phyloP scores from a whole-genome alignment of 2,797 vertebrate genomes.

The Buceros bicornis region DNA sequence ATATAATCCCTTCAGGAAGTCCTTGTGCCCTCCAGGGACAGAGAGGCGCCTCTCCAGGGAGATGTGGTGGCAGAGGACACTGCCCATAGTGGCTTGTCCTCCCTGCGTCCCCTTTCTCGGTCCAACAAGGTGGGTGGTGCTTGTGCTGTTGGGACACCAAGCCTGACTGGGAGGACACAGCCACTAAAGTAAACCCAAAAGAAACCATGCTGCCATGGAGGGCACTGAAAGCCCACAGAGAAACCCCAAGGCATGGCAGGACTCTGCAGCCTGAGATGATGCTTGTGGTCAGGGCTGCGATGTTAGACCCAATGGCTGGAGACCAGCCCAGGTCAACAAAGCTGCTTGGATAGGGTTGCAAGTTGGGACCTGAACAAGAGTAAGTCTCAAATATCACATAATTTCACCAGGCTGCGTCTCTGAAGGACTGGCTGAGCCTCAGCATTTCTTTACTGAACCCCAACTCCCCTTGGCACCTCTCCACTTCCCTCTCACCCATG shows the following conservation, averaged over 20 bases:
- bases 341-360: not conserved
- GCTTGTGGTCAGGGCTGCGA: not conserved
- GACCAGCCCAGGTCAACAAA: not conserved
- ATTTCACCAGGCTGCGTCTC: not conserved
- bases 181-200: not conserved
- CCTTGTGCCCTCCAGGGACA: not conserved
- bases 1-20: not conserved
- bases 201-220: accelerated
- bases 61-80: accelerated
- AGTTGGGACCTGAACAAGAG: not conserved
- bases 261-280: not conserved
- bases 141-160: not conserved
- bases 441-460: not conserved
- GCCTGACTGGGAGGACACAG: not conserved
- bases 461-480: not conserved
- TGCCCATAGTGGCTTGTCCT: not conserved
- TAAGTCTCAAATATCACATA: not conserved
- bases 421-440: constrained; percentile 15
- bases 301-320: not conserved
- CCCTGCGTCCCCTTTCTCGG: not conserved
- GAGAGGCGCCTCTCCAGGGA: not conserved
- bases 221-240: not conserved
- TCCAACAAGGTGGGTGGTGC: accelerated
- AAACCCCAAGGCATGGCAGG: not conserved
- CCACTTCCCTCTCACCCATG: accelerated